Evolutionary conservation across 2,888 invertebrate genomes (phyloP).

Genomic region (Ryuthela nishihirai): DNA sequence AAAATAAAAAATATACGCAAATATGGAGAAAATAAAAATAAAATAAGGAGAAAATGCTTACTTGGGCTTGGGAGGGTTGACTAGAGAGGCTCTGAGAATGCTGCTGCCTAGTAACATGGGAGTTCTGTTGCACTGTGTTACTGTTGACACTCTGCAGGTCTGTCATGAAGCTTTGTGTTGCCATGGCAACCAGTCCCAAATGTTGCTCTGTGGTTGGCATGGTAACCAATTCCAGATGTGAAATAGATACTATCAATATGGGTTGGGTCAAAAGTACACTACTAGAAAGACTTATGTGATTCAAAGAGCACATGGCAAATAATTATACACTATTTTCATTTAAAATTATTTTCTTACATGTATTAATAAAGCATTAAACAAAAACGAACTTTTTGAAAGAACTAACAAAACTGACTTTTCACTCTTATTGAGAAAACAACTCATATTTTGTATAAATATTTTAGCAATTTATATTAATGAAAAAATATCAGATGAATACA

Average conservation of each 20-base stretch:
- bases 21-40: background rate
- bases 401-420: too few relatives aligned
- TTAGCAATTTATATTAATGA: too few relatives aligned
- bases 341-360: too few relatives aligned
- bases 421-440: too few relatives aligned
- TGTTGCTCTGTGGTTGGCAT: conserved; percentile 36
- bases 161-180: conserved; percentile 33
- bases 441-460: too few relatives aligned
- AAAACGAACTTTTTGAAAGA: too few relatives aligned
- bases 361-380: too few relatives aligned
- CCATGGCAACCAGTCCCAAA: conserved; percentile 36
- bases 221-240: conserved; percentile 32
- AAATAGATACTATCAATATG: conserved; percentile 32
- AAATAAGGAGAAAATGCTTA: conserved; percentile 7
- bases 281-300: too few relatives aligned
- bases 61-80: conserved; percentile 28
- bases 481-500: too few relatives aligned
- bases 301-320: too few relatives aligned
- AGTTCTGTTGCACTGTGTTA: conserved; percentile 12
- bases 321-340: too few relatives aligned
- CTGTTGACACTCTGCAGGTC: conserved; percentile 35
- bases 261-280: conserved; percentile 16
- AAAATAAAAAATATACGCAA: background rate
- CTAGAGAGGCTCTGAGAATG: conserved; percentile 30
- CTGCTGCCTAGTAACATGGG: conserved; percentile 5